Percentiles rank a stretch among this genome's conserved stretches.
phyloP scores from a whole-genome alignment of 2,113 vertebrate genomes.

The Egretta garzetta region DNA sequence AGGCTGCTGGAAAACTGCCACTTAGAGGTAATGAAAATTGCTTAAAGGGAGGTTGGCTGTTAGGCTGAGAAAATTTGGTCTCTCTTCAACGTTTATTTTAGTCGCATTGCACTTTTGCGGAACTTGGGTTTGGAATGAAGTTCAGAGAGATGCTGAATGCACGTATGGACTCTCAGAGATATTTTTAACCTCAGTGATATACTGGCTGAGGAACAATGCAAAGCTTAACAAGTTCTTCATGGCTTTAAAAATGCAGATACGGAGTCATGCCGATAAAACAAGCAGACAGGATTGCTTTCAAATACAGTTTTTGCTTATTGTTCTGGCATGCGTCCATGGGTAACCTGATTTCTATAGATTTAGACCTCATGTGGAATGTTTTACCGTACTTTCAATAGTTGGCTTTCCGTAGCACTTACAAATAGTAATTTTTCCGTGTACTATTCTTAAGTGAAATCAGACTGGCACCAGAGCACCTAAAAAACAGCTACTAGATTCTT shows the following conservation, averaged over 20 bases:
- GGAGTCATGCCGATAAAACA: neutral
- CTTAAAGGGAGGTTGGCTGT: neutral
- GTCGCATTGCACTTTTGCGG: neutral
- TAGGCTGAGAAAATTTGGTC: neutral
- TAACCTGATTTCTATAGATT: neutral
- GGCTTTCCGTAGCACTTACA: neutral
- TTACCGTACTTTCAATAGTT: neutral
- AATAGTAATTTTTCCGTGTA: neutral
- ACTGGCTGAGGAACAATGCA: neutral
- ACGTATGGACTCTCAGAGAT: neutral
- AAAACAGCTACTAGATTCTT: neutral
- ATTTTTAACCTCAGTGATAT: neutral
- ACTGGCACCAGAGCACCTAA: neutral
- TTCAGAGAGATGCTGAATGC: neutral
- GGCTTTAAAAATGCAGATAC: neutral
- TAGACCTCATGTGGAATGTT: neutral
- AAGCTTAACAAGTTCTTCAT: conserved; percentile 3
- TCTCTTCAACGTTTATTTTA: neutral
- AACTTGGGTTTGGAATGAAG: neutral
- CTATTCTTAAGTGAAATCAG: neutral
- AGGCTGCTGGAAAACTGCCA: neutral
- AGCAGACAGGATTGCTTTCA: neutral
- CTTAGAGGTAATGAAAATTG: neutral
- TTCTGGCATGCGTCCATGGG: neutral
- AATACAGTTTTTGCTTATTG: neutral